A percentile compares a stretch with the other conserved stretches of the same genome.
Evolutionary conservation across 2,888 invertebrate genomes (phyloP).

Genomic region (Dromius quadrimaculatus): DNA sequence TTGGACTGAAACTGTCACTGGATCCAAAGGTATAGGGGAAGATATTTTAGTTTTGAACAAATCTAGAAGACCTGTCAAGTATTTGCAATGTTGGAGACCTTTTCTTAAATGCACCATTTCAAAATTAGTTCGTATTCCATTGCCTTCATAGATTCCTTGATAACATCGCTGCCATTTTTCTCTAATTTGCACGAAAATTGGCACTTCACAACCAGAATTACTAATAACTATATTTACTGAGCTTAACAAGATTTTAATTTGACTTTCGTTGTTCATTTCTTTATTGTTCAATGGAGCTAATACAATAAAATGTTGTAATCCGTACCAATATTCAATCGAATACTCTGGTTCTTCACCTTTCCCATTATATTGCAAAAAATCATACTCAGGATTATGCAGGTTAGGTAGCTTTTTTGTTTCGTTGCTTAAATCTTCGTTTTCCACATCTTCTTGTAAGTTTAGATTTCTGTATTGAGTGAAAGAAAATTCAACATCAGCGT

Average conservation of each 20-base stretch:
- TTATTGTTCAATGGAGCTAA: conserved; percentile 74
- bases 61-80: conserved; percentile 85
- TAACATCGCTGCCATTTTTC: conserved; percentile 85
- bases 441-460: conserved; percentile 62
- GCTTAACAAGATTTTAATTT: conserved; percentile 83
- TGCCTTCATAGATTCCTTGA: conserved; percentile 83
- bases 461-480: conserved; percentile 64
- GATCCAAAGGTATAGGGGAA: conserved; percentile 71
- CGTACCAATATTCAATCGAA: conserved; percentile 80
- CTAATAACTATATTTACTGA: conserved; percentile 85
- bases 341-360: conserved; percentile 69
- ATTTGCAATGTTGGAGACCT: conserved; percentile 83
- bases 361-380: conserved; percentile 70
- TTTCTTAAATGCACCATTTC: conserved; percentile 89
- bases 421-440: conserved; percentile 57
- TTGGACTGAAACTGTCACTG: conserved; percentile 79
- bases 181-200: conserved; percentile 88
- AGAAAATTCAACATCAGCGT: conserved; percentile 70
- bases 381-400: conserved; percentile 69
- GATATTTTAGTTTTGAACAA: conserved; percentile 92
- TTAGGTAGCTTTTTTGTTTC: conserved; percentile 62
- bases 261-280: conserved; percentile 75
- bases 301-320: conserved; percentile 85
- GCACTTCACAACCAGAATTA: conserved; percentile 84
- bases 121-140: conserved; percentile 83